Evolutionary conservation across 2,797 vertebrate genomes (phyloP), one percentile per base, ranked within the genome.

Genomic region (Gorsachius magnificus): DNA sequence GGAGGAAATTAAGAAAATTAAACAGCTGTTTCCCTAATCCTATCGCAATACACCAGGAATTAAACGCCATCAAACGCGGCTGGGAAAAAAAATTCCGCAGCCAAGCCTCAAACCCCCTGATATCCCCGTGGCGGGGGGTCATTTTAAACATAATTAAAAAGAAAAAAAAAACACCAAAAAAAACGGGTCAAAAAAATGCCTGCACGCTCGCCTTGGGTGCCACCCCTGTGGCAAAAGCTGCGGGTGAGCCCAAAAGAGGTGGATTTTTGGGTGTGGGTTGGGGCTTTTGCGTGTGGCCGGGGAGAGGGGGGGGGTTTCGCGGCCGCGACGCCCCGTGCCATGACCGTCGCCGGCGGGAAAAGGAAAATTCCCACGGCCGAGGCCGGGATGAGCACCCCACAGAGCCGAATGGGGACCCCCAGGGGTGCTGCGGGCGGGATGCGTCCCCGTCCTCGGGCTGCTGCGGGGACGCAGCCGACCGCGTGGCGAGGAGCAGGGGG

Each of bases 351-450:
- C 0, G 0, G 57, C 0, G 3, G 76, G 41, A 61, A 26, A 18
- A 25, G n/a, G 17, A 36, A 74, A 87, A 83, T 1, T 6, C 5
- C 14, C 4, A 0, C 0, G 4, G 74, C 0, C 3, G 1, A 57
- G 80, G 72, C 10, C 0, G 4, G 54, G 70, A 16, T 0, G 31
- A 38, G 45, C 2, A 2, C 38, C 54, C 74, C 50, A 4, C 0
- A 3, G 66, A 20, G n/a, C 60, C 1, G 0, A 33, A 35, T 0
- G 2, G 41, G 50, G 63, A 5, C 0, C 7, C 43, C 1, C 6
- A 14, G 0, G 11, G 24, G n/a, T 4, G 1, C 11, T 0, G 0
- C 0, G 0, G 33, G 53, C 15, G 0, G 17, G 38, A 14, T 24
- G 54, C 5, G 0, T 25, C 53, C 35, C 57, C 7, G 1, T 25